phyloP scores from a whole-genome alignment of 1,140 invertebrate genomes.

The Drosophila auraria region DNA sequence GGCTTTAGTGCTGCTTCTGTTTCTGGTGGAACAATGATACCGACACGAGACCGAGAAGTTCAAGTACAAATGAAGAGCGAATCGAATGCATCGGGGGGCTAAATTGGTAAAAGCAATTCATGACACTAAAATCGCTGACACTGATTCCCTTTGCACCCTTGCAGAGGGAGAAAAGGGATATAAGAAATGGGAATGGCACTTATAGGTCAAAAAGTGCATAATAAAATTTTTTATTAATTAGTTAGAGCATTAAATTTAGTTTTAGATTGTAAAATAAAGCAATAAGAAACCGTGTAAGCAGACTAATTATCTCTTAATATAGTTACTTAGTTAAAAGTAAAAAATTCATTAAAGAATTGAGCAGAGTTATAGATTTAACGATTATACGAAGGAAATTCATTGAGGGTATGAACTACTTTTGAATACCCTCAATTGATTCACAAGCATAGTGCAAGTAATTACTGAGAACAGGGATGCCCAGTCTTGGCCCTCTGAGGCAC shows the following conservation, averaged over 20 bases:
- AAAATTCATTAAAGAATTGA: too few relatives aligned
- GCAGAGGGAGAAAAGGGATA: constrained; percentile 1
- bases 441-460: too few relatives aligned
- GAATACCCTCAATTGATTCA: neutral
- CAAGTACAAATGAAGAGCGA: constrained; percentile 49
- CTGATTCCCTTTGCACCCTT: constrained; percentile 11
- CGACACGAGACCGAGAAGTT: constrained; percentile 3
- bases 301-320: too few relatives aligned
- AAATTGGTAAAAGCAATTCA: constrained; percentile 44
- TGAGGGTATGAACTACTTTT: too few relatives aligned
- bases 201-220: neutral
- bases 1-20: too few relatives aligned
- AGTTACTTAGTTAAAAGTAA: too few relatives aligned
- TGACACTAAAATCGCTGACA: constrained; percentile 35
- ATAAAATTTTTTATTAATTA: too few relatives aligned
- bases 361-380: too few relatives aligned
- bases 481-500: neutral
- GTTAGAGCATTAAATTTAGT: neutral
- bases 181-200: neutral
- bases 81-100: constrained; percentile 31
- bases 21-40: neutral
- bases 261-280: too few relatives aligned
- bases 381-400: too few relatives aligned
- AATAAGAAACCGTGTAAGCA: too few relatives aligned
- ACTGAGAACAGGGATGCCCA: neutral